Evolutionary conservation across 2,113 vertebrate species (phyloP).

Genomic region (Noturus placidus): DNA sequence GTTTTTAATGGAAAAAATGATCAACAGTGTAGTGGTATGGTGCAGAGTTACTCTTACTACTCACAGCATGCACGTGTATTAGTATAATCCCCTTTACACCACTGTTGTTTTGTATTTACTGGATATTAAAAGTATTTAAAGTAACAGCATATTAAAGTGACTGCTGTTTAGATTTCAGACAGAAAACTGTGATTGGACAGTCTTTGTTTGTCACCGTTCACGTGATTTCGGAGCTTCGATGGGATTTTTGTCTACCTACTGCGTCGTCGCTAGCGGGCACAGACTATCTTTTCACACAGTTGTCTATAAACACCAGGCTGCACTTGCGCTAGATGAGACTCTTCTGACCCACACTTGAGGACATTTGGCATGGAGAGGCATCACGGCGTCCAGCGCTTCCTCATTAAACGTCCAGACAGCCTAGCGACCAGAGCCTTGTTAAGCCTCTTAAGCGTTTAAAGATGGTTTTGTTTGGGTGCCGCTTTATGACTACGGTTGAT

Average conservation of each 20-base stretch:
- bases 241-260: neutral
- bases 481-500: slow-evolving; percentile 48
- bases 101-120: neutral
- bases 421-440: slow-evolving; percentile 57
- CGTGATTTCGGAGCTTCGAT: neutral
- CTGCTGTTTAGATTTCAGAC: neutral
- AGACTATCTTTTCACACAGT: neutral
- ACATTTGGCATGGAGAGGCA: slow-evolving; percentile 22
- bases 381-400: slow-evolving; percentile 27
- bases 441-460: slow-evolving; percentile 63
- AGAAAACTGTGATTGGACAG: too few species aligned
- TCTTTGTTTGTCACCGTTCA: too few species aligned
- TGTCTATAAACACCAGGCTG: neutral
- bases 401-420: slow-evolving; percentile 48
- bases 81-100: too few species aligned
- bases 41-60: too few species aligned
- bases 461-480: slow-evolving; percentile 63
- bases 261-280: neutral
- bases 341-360: slow-evolving; percentile 8
- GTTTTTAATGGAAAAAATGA: neutral
- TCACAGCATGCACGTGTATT: too few species aligned
- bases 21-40: neutral
- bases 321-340: neutral
- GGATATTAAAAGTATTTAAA: neutral
- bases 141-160: neutral